Evolutionary conservation across 2,113 vertebrate genomes (phyloP).

Genomic region (Circaetus cinerascens): DNA sequence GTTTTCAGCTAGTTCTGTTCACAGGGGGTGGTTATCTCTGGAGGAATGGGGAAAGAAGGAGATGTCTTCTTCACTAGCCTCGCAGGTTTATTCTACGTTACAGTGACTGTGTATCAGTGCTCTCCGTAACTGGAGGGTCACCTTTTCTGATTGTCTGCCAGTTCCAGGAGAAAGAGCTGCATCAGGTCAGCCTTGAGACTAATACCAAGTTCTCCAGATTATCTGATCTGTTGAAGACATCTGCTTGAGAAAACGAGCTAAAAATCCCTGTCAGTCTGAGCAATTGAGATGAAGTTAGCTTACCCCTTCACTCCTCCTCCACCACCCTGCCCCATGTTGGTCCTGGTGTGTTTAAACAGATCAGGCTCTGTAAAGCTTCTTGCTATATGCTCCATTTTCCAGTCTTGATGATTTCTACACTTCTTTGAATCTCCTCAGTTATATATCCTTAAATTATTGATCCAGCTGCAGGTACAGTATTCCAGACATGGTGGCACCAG

Average conservation of each 20-base stretch:
- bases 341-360: background rate
- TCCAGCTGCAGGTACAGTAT: background rate
- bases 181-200: background rate
- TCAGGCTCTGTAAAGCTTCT: background rate
- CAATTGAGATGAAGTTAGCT: background rate
- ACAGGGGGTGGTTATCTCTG: background rate
- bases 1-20: background rate
- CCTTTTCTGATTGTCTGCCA: background rate
- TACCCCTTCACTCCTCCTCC: background rate
- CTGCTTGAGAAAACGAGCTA: background rate
- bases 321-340: rapidly evolving
- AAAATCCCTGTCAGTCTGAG: background rate
- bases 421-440: background rate
- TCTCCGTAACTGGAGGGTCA: background rate
- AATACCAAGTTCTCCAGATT: background rate
- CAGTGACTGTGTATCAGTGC: background rate
- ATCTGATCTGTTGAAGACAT: background rate
- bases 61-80: background rate
- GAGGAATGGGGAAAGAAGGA: background rate
- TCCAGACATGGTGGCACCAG: background rate
- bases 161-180: background rate
- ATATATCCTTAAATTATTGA: background rate
- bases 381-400: background rate
- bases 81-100: background rate
- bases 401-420: background rate